These are phyloP conservation scores for Festucalex cinctus DNA, from an alignment of 2,113 vertebrate species.

Conservation along the genomic window DNA sequence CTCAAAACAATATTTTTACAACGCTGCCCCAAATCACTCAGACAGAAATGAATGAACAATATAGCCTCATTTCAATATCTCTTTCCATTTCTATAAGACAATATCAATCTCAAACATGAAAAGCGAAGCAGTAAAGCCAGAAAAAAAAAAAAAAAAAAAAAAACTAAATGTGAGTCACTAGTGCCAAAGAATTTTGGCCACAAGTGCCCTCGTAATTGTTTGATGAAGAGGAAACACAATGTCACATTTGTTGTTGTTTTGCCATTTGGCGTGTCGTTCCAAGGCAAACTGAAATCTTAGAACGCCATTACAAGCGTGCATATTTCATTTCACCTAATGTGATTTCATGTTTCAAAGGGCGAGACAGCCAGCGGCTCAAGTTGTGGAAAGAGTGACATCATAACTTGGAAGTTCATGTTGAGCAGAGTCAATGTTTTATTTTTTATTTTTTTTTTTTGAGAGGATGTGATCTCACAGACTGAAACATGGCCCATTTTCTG, in stretches of 20 bases:
- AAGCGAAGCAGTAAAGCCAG: background rate
- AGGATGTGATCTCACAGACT: slow-evolving; percentile 8
- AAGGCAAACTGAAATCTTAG: background rate
- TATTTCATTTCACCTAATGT: slow-evolving; percentile 66
- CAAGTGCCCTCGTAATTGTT: background rate
- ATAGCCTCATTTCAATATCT: background rate
- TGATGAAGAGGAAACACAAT: background rate
- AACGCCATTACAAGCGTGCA: slow-evolving; percentile 16
- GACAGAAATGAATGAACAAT: background rate
- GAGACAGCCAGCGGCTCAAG: slow-evolving; percentile 56
- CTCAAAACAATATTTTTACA: too few relatives aligned
- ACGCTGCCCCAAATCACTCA: too few relatives aligned
- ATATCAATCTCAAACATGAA: background rate
- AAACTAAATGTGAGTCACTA: background rate
- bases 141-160: too few relatives aligned
- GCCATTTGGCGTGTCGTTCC: background rate
- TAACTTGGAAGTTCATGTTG: slow-evolving; percentile 35
- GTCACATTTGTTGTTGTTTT: background rate
- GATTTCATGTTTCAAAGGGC: slow-evolving; percentile 61
- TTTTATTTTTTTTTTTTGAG: background rate
- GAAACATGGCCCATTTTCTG: slow-evolving; percentile 16
- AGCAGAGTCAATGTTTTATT: slow-evolving; percentile 24
- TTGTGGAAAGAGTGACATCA: slow-evolving; percentile 71
- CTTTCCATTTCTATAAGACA: background rate
- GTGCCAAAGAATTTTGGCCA: background rate